Evolutionary conservation across 2,888 invertebrate genomes (phyloP).

Genomic region (Lathronympha strigana): DNA sequence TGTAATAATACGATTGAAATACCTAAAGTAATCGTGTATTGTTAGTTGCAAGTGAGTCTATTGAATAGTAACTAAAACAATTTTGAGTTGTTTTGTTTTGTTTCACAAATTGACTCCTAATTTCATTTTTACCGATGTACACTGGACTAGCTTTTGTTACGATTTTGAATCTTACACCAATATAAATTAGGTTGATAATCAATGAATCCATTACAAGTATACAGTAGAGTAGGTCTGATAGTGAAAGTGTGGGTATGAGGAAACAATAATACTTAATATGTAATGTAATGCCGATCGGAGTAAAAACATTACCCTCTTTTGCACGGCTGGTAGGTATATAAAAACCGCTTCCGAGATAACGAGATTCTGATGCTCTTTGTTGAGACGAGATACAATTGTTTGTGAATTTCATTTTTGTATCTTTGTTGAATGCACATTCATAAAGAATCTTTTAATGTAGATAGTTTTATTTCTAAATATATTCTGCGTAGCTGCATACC

Average conservation of each 20-base stretch:
- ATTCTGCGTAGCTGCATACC: no score
- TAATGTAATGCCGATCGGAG: slow-evolving; percentile 30
- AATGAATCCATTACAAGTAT: slow-evolving; percentile 25
- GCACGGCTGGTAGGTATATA: slow-evolving; percentile 48
- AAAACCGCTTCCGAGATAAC: slow-evolving; percentile 45
- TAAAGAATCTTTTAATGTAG: neutral
- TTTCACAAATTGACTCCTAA: neutral
- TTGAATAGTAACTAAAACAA: neutral
- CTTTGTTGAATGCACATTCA: neutral
- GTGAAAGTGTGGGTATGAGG: slow-evolving; percentile 61
- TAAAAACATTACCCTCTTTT: slow-evolving; percentile 41
- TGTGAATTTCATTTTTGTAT: neutral
- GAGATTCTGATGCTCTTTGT: slow-evolving; percentile 21
- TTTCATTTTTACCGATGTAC: neutral
- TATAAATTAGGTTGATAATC: slow-evolving; percentile 1
- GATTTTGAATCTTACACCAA: neutral
- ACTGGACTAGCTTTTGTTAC: neutral
- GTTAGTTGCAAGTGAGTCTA: neutral
- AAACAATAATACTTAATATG: no score
- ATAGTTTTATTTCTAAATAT: neutral
- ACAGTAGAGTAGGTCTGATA: slow-evolving; percentile 58
- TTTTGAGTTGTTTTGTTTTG: neutral
- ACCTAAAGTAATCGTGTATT: neutral
- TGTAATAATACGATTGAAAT: neutral
- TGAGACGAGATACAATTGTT: slow-evolving; percentile 8